These are phyloP conservation scores for Iguana delicatissima DNA, from an alignment of 2,797 vertebrate species.

Conservation along the genomic window DNA sequence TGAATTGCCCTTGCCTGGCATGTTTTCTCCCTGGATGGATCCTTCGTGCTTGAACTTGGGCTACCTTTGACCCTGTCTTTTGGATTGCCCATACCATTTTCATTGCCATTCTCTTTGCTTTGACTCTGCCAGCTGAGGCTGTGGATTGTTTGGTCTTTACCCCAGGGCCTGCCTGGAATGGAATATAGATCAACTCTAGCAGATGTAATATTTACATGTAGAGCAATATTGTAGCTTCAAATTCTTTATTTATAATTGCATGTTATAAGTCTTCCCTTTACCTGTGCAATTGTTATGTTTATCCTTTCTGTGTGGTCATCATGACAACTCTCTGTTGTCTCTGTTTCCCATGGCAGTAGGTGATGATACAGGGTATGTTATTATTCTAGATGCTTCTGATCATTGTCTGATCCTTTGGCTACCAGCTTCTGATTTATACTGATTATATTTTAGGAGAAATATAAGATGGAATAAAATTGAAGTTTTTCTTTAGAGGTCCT, in stretches of 20 bases:
- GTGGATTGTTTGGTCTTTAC: no score
- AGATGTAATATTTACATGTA: neutral
- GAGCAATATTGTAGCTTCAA: neutral
- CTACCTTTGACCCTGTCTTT: neutral
- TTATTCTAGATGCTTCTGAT: neutral
- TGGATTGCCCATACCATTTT: no score
- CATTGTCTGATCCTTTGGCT: neutral
- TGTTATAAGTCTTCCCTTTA: neutral
- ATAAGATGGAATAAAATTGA: neutral
- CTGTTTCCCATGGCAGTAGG: neutral
- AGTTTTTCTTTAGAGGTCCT: neutral
- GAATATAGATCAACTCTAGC: no score
- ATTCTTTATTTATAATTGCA: neutral
- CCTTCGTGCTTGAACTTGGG: neutral
- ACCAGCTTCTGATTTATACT: neutral
- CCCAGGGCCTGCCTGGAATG: no score
- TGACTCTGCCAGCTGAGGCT: no score
- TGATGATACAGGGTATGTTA: neutral
- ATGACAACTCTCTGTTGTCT: neutral
- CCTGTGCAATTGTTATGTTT: neutral
- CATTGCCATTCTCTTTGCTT: neutral
- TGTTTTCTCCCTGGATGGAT: neutral
- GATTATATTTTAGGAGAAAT: neutral
- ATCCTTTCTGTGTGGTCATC: neutral
- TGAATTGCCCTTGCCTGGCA: neutral